Conservation (phyloP, 2,113 vertebrate genomes). For the Sinocyclocheilus grahami region DNA sequence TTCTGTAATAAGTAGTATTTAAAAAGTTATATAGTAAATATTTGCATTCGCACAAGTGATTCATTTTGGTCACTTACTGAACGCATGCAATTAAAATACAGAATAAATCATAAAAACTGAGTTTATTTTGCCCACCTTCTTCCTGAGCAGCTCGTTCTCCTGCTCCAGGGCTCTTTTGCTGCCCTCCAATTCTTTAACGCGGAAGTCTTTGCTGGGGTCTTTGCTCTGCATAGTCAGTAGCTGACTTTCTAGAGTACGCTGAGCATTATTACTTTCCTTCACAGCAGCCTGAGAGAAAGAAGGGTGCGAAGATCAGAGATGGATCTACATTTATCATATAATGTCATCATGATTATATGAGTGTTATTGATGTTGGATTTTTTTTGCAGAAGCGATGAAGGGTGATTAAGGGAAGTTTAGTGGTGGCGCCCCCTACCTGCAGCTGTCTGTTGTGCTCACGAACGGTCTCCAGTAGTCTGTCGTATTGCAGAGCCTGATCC, state of each 20-base stretch:
- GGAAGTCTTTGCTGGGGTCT: constrained; percentile 82
- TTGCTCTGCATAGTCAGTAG: constrained; percentile 72
- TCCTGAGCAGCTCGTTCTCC: constrained; percentile 85
- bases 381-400: neutral
- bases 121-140: constrained; percentile 78
- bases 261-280: constrained; percentile 74
- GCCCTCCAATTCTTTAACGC: constrained; percentile 87
- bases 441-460: constrained; percentile 89
- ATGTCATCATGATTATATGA: neutral
- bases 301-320: neutral
- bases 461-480: constrained; percentile 83
- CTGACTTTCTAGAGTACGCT: constrained; percentile 82
- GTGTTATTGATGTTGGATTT: neutral
- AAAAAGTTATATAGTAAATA: neutral
- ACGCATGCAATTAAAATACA: neutral
- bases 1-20: neutral
- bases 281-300: constrained; percentile 75
- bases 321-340: neutral
- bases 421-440: constrained; percentile 81
- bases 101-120: neutral
- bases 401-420: neutral
- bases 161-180: constrained; percentile 83
- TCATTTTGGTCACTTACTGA: neutral
- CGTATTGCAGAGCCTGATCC: constrained; percentile 87
- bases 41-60: neutral